These are phyloP conservation scores for Notothenia coriiceps DNA, from an alignment of 2,113 vertebrate genomes.

Conservation along the genomic window DNA sequence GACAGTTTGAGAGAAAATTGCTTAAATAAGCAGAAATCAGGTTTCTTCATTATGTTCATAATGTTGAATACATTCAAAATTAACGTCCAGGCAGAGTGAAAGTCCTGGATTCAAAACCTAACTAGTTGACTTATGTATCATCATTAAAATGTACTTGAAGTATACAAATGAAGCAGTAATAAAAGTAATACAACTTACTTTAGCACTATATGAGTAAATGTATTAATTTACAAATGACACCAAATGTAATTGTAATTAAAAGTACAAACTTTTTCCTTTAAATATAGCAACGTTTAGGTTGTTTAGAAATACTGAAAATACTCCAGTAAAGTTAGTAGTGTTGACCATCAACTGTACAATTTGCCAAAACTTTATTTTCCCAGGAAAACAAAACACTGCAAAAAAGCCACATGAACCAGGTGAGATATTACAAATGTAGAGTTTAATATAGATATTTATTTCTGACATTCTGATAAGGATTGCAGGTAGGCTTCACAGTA, in stretches of 20 bases:
- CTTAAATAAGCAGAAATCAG: background rate
- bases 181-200: background rate
- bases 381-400: background rate
- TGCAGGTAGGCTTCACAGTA: slow-evolving; percentile 86
- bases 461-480: slow-evolving; percentile 88
- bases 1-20: too few relatives aligned
- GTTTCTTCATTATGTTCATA: background rate
- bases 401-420: slow-evolving; percentile 62
- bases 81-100: background rate
- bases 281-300: background rate
- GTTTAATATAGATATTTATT: slow-evolving; percentile 87
- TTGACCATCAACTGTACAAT: background rate
- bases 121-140: background rate
- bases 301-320: background rate
- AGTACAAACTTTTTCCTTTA: background rate
- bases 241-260: background rate
- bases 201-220: background rate
- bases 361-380: background rate
- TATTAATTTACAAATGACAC: background rate
- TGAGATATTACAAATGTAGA: slow-evolving; percentile 84
- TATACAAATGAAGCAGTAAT: background rate
- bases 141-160: background rate
- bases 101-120: background rate
- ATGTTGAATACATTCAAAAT: background rate
- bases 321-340: too few relatives aligned